Evolutionary conservation across 2,797 vertebrate genomes (phyloP).

Genomic region (Decapterus maruadsi): DNA sequence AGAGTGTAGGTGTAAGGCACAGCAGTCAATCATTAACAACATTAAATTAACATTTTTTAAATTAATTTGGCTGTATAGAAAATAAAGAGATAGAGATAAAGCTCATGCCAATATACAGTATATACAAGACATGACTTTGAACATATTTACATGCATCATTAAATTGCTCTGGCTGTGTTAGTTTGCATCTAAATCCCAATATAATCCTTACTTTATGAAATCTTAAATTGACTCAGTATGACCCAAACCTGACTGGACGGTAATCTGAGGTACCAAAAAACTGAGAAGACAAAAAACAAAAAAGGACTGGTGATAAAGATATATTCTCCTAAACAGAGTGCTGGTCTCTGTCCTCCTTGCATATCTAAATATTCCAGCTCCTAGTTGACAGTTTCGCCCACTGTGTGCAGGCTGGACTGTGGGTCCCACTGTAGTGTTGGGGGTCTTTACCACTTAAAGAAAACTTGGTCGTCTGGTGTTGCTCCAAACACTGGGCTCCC

Average conservation of each 20-base stretch:
- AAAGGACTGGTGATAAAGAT: conserved; percentile 35
- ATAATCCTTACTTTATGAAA: conserved; percentile 53
- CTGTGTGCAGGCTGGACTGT: conserved; percentile 75
- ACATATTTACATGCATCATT: conserved; percentile 80
- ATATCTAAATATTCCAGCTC: conserved; percentile 12
- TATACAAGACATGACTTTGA: conserved; percentile 51
- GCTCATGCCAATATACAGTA: conserved; percentile 64
- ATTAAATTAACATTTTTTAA: conserved; percentile 58
- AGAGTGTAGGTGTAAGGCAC: conserved; percentile 87
- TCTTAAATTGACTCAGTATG: conserved; percentile 7
- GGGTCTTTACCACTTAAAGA: conserved; percentile 69
- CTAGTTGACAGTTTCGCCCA: conserved; percentile 84
- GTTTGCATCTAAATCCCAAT: conserved; percentile 72
- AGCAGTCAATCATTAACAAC: conserved; percentile 78
- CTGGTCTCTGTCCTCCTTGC: conserved; percentile 3
- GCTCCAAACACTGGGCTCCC: conserved; percentile 79
- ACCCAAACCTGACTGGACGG: conserved; percentile 65
- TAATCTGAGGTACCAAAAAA: conserved; percentile 68
- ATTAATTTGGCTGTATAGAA: conserved; percentile 78
- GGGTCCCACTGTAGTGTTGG: conserved; percentile 80
- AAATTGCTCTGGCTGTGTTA: conserved; percentile 62
- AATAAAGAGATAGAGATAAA: conserved; percentile 69
- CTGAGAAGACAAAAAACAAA: conserved; percentile 12
- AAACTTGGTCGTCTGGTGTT: conserved; percentile 67
- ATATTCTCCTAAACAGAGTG: conserved; percentile 68